Evolutionary conservation across 2,797 vertebrate genomes (phyloP).

Genomic region (Falco novaeseelandiae): DNA sequence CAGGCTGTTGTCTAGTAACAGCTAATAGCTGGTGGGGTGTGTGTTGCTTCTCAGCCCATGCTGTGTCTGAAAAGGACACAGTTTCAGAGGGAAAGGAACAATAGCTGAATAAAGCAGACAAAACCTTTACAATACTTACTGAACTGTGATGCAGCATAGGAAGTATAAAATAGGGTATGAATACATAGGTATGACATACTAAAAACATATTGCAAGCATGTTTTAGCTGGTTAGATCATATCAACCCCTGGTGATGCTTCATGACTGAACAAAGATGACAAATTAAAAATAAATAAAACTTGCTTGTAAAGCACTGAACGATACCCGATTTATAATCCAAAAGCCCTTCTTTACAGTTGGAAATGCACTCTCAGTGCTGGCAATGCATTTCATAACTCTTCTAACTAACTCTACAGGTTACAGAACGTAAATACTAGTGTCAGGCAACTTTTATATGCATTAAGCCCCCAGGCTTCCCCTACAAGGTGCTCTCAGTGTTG

Average conservation of each 20-base stretch:
- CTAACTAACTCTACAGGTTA: background rate
- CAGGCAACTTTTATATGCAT: background rate
- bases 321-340: background rate
- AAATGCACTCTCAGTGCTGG: background rate
- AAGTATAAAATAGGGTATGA: background rate
- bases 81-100: background rate
- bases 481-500: background rate
- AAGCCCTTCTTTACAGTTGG: background rate
- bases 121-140: background rate
- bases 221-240: background rate
- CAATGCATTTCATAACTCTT: background rate
- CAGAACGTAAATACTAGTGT: background rate
- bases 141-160: background rate
- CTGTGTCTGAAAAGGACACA: background rate
- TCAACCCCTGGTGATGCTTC: background rate
- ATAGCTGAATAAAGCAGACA: background rate
- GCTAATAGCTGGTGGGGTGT: no score
- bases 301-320: background rate
- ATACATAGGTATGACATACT: background rate
- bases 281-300: background rate
- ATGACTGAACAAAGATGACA: background rate
- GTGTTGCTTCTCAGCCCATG: background rate
- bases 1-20: fast-evolving
- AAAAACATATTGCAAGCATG: background rate
- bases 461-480: background rate